A percentile compares a stretch with the other conserved stretches of the same genome.
These are phyloP conservation scores for Theonella swinhoei DNA, from an alignment of 37 sponge, comb jelly and placozoan species.

Conservation along the genomic window DNA sequence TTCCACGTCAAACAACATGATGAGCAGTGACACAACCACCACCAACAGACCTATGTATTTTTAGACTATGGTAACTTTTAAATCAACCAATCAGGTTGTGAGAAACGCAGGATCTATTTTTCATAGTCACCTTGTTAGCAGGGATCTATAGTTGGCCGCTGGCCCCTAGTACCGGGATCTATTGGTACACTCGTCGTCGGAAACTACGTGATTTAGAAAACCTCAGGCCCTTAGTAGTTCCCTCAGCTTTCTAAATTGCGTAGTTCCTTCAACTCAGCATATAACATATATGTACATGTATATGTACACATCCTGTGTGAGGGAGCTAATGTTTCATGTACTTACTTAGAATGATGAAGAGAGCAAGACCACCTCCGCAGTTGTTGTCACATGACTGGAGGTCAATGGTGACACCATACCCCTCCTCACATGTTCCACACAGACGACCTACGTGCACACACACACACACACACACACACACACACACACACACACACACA, in stretches of 20 bases:
- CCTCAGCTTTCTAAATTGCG: too few relatives aligned
- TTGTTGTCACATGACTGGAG: constrained; percentile 40
- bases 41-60: constrained; percentile 54
- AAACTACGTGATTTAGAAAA: too few relatives aligned
- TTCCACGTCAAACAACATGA: constrained; percentile 47
- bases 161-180: too few relatives aligned
- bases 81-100: too few relatives aligned
- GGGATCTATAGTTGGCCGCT: too few relatives aligned
- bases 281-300: not conserved
- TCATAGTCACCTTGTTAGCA: too few relatives aligned
- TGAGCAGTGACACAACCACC: constrained; percentile 21
- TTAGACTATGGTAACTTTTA: too few relatives aligned
- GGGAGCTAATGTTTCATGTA: not conserved
- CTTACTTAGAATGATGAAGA: constrained; percentile 66
- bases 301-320: constrained; percentile 1
- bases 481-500: too few relatives aligned
- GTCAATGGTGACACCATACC: constrained; percentile 57
- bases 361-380: constrained; percentile 26
- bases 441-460: constrained; percentile 40
- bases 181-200: too few relatives aligned
- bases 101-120: too few relatives aligned
- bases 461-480: constrained; percentile 14
- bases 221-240: too few relatives aligned
- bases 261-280: too few relatives aligned
- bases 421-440: constrained; percentile 51